Base-by-base conservation (phyloP, 2,113 vertebrate genomes). In the Catagonus wagneri region DNA sequence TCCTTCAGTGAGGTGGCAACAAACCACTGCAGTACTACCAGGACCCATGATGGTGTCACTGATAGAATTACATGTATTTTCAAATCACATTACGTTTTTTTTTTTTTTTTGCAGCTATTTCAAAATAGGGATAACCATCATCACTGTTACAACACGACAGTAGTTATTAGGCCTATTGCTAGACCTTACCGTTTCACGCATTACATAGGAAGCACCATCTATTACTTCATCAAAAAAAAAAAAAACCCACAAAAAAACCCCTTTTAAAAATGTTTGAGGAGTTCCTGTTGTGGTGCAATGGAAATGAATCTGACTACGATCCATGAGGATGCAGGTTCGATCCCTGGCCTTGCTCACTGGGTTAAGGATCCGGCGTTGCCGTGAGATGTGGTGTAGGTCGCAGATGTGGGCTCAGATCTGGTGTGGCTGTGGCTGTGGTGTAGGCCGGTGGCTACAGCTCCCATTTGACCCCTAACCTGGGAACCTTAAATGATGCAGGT, bases 11-110 rank as follows among this genome's bases (percentile, higher is more conserved):
- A 81, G 69, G 39, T 78, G 72, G 66, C 7, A 88, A 65, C 32
- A 85, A 58, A 69, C 81, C 60, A 56, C 9, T 71, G 34, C 25
- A 54, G 14, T 34, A 44, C 72, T 27, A 66, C n/a, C 19, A 65
- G 88, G 52, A 63, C 20, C 52, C 7, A 2, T 69, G 72, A 84
- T 56, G 68, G n/a, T 84, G 20, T 85, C 52, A 23, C 7, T 66
- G 79, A 75, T 5, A 93, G 72, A 94, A 83, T 91, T 72, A 68
- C 3, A 88, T 34, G 63, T 83, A 74, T 78, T 83, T 93, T 95
- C 32, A 68, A 88, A 88, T 54, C 27, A 79, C 20, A 27, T 74
- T 65, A 23, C 0, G 29, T 23, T 39, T 63, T 90, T 80, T 83
- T 88, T 68, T 23, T 39, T 63, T 90, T 80, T 83, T 88, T 68